Evolutionary conservation across 2,888 invertebrate genomes (phyloP), one percentile per base, ranked within the genome.

Genomic region (Celastrina argiolus): DNA sequence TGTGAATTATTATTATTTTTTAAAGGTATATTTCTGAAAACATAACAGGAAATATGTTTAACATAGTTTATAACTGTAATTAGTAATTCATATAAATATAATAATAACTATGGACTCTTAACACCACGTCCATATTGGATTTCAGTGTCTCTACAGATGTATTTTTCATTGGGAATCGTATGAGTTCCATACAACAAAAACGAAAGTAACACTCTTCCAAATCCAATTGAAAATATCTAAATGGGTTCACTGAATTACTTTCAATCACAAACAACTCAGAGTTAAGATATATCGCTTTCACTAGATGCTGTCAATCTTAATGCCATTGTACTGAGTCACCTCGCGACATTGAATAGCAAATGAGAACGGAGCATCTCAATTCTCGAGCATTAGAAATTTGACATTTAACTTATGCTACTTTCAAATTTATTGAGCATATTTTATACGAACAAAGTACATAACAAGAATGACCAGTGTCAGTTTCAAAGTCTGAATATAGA

Each of bases 391-490:
- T 36, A 65, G 28, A 36, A 31, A 65, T 58, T 59, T 59, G 58
- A 42, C 65, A 41, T 58, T 65, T 31, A 31, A 56, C 65, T 42
- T 42, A 42, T 42, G 36, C 56, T 41, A 65, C 65, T 65, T 65
- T 61, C 61, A 61, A 22, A 34, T 28, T 10, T 42, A 42, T 41
- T 41, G 6, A n/a, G n/a, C 41, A 41, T 45, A 18, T 16, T 16
- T 45, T 22, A 51, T 51, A 14, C 26, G 1, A 26, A 26, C 51
- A 26, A 26, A 51, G 51, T 12, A 51, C 0, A 3, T 8, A 51
- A 51, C 5, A 10, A 51, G 51, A 22, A 12, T 22, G 26, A 18
- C 18, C 1, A 42, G 41, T 16, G 8, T 16, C 8, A 22, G 51
- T 51, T 51, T 51, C 5, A 12, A 10, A 22, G 22, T 22, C 51